phyloP scores from a whole-genome alignment of 2,797 vertebrate species.

The Myiotriccus ornatus region DNA sequence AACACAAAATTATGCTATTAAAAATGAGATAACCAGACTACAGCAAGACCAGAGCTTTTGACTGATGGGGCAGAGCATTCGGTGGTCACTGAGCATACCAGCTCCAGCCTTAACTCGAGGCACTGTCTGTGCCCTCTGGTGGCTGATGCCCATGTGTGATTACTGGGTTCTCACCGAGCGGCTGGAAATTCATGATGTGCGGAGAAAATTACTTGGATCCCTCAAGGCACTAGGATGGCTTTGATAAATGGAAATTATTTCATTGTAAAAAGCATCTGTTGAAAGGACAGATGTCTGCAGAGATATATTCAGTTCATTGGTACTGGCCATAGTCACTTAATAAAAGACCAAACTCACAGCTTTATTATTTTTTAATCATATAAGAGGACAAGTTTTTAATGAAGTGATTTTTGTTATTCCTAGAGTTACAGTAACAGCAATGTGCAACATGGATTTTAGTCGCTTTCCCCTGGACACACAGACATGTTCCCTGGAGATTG shows the following conservation, averaged over 20 bases:
- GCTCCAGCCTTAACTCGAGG: background rate
- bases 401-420: slow-evolving; percentile 1
- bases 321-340: background rate
- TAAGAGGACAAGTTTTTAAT: background rate
- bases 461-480: slow-evolving; percentile 96
- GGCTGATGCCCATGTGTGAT: background rate
- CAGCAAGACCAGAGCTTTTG: background rate
- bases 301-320: background rate
- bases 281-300: background rate
- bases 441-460: slow-evolving; percentile 99
- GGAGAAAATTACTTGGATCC: background rate
- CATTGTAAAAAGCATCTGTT: fast-evolving
- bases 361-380: background rate
- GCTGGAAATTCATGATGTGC: fast-evolving
- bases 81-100: background rate
- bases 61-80: background rate
- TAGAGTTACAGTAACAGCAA: slow-evolving; percentile 95
- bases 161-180: fast-evolving
- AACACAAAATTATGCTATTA: background rate
- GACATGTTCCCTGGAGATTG: slow-evolving; percentile 94
- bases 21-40: background rate
- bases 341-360: background rate
- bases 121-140: slow-evolving; percentile 29
- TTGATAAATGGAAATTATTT: background rate
- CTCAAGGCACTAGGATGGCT: background rate